Evolutionary conservation across 2,797 vertebrate genomes (phyloP).

Genomic region (Otolemur crassicaudatus): DNA sequence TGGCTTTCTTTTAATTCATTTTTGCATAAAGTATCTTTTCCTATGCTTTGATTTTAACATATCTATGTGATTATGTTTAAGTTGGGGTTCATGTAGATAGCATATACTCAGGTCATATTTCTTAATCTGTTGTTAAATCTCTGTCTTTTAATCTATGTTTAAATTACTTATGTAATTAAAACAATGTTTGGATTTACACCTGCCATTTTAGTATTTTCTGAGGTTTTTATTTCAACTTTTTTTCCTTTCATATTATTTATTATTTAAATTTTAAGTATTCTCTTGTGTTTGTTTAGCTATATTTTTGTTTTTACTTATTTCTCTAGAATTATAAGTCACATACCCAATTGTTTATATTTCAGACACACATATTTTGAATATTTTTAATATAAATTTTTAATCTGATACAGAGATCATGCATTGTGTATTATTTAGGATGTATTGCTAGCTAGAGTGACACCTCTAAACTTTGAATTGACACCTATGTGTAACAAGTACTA

Average conservation of each 20-base stretch:
- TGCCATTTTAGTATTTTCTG: background rate
- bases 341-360: background rate
- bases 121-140: background rate
- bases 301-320: background rate
- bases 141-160: background rate
- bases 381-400: background rate
- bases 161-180: background rate
- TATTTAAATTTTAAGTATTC: background rate
- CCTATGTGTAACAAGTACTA: background rate
- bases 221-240: background rate
- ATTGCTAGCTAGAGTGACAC: background rate
- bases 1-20: background rate
- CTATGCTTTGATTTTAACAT: background rate
- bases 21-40: background rate
- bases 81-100: background rate
- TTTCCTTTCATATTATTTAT: background rate
- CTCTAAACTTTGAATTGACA: background rate
- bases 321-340: background rate
- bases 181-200: background rate
- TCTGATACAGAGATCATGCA: background rate
- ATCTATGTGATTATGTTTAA: background rate
- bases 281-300: background rate
- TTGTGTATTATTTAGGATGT: background rate
- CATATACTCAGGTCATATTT: background rate
- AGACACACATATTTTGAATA: background rate